Conservation (phyloP, 2,888 invertebrate genomes). For the Hirtodrosophila histrioides region DNA sequence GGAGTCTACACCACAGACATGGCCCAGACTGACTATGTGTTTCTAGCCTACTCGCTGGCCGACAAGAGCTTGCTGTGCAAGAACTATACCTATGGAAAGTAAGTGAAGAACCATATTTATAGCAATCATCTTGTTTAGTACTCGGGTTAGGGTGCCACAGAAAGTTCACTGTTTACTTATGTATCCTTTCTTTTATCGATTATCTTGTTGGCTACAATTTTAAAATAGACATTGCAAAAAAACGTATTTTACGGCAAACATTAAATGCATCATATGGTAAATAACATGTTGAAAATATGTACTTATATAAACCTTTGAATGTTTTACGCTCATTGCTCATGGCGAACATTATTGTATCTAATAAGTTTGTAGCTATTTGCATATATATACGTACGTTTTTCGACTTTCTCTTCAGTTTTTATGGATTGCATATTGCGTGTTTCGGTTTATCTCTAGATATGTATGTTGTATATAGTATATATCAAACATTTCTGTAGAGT, state of each 20-base stretch:
- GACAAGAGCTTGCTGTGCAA: constrained; percentile 74
- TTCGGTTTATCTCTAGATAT: constrained; percentile 41
- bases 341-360: constrained; percentile 28
- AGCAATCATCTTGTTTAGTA: constrained; percentile 7
- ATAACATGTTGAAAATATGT: constrained; percentile 64
- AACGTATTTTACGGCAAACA: constrained; percentile 83
- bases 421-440: constrained; percentile 66
- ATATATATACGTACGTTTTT: constrained; percentile 6
- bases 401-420: constrained; percentile 29
- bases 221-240: constrained; percentile 82
- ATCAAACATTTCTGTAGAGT: constrained; percentile 14
- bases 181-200: constrained; percentile 65
- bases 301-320: constrained; percentile 35
- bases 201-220: constrained; percentile 51
- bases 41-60: constrained; percentile 75
- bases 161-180: constrained; percentile 44
- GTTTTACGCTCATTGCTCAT: constrained; percentile 26
- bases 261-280: constrained; percentile 83
- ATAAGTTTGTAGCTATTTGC: constrained; percentile 36
- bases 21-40: constrained; percentile 72
- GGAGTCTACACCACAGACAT: constrained; percentile 71
- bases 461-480: constrained; percentile 25
- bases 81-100: constrained; percentile 78
- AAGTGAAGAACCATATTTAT: constrained; percentile 49
- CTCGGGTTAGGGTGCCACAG: constrained; percentile 23